phyloP scores from a whole-genome alignment of 2,113 vertebrate species.

The Etia nguti region DNA sequence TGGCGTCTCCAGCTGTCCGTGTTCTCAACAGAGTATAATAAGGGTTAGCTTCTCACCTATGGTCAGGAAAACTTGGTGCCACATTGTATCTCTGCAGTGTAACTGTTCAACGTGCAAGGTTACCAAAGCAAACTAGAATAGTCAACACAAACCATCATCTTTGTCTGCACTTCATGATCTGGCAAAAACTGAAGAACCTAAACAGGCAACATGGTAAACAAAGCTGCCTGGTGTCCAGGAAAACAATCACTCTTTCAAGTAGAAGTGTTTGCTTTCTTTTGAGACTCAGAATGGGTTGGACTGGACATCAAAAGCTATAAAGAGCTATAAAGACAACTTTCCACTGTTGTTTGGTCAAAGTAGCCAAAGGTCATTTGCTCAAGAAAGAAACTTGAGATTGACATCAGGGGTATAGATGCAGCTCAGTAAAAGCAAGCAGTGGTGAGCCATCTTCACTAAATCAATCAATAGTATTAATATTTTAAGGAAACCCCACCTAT shows the following conservation, averaged over 20 bases:
- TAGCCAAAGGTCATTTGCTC: not conserved
- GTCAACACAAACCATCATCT: not conserved
- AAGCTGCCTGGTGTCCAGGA: not conserved
- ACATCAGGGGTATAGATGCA: not conserved
- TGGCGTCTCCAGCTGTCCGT: not conserved
- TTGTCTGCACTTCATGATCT: not conserved
- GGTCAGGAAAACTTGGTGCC: not conserved
- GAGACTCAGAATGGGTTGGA: not conserved
- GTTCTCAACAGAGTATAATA: not conserved
- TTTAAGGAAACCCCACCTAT: not conserved
- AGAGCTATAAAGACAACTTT: not conserved
- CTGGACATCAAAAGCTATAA: not conserved
- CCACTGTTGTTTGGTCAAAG: not conserved
- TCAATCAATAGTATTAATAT: not conserved
- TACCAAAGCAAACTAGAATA: not conserved
- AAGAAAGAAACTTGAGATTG: not conserved
- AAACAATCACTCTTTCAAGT: not conserved
- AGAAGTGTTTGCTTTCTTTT: not conserved
- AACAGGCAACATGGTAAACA: not conserved
- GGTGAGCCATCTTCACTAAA: not conserved
- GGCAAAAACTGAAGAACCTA: not conserved
- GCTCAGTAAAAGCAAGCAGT: not conserved
- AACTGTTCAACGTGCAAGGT: not conserved
- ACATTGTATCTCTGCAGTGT: not conserved
- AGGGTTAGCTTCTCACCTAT: not conserved